Percentiles rank a stretch among this genome's conserved stretches.
phyloP scores from a whole-genome alignment of 2,113 vertebrate genomes.

The Zeus faber region DNA sequence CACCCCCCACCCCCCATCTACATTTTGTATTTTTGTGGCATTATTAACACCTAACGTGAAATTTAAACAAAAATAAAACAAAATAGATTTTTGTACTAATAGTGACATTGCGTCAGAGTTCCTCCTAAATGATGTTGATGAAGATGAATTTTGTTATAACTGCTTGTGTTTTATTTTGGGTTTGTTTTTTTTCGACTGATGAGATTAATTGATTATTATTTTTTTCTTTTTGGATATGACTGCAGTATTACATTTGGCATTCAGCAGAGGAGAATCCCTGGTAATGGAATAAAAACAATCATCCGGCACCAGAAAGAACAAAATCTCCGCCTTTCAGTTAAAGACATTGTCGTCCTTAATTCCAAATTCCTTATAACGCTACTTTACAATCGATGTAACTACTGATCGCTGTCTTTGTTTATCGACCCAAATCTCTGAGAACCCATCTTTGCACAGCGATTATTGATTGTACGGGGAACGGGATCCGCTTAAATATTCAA shows the following conservation, averaged over 20 bases:
- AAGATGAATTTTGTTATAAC: slow-evolving; percentile 43
- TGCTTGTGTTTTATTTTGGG: slow-evolving; percentile 33
- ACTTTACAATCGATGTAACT: slow-evolving; percentile 68
- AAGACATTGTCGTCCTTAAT: slow-evolving; percentile 51
- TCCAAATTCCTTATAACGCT: slow-evolving; percentile 52
- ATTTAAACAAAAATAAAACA: slow-evolving; percentile 26
- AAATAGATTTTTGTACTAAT: slow-evolving; percentile 57
- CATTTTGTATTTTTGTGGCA: slow-evolving; percentile 33
- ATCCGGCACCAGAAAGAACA: slow-evolving; percentile 45
- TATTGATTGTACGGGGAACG: slow-evolving; percentile 11
- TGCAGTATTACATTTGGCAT: slow-evolving; percentile 49
- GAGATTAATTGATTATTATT: slow-evolving; percentile 43
- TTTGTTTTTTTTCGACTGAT: no score
- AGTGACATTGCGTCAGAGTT: slow-evolving; percentile 43
- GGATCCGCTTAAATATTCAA: slow-evolving; percentile 18
- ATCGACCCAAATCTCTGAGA: slow-evolving; percentile 27
- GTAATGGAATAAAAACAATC: no score
- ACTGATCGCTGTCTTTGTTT: slow-evolving; percentile 57
- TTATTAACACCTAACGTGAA: slow-evolving; percentile 38
- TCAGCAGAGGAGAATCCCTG: slow-evolving; percentile 23
- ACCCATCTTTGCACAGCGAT: slow-evolving; percentile 3
- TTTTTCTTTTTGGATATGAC: slow-evolving; percentile 18
- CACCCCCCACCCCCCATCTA: slow-evolving; percentile 39
- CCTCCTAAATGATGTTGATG: slow-evolving; percentile 42
- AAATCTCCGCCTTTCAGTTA: slow-evolving; percentile 14